Conservation (phyloP, 2,797 vertebrate species). For the Coranthus polyacanthus region DNA sequence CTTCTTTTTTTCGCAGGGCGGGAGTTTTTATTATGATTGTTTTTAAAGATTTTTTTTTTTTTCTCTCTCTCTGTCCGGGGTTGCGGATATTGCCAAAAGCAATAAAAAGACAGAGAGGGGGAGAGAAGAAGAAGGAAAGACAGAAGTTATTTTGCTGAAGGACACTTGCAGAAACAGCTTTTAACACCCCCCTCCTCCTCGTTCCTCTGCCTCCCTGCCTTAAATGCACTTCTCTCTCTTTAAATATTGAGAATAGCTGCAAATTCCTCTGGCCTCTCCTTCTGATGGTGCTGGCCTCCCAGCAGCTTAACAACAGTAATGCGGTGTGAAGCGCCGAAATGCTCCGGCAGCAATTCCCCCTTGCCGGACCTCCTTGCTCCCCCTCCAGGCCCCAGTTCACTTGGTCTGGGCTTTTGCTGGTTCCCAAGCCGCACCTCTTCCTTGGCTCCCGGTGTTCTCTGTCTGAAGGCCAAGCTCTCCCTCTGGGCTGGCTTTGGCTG, state of each 20-base stretch:
- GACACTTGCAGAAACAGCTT: slow-evolving; percentile 78
- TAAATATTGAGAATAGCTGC: slow-evolving; percentile 78
- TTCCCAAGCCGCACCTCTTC: slow-evolving; percentile 60
- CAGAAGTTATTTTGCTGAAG: slow-evolving; percentile 74
- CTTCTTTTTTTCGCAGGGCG: slow-evolving; percentile 49
- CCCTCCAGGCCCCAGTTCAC: slow-evolving; percentile 52
- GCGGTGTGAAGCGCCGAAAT: slow-evolving; percentile 33
- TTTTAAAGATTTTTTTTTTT: slow-evolving; percentile 69
- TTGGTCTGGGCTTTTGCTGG: slow-evolving; percentile 41
- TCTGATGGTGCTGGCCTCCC: slow-evolving; percentile 66
- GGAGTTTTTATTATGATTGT: slow-evolving; percentile 69
- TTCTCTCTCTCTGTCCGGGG: slow-evolving; percentile 21
- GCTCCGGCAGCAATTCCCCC: slow-evolving; percentile 40
- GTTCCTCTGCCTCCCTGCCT: slow-evolving; percentile 17
- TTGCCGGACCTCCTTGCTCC: slow-evolving; percentile 34
- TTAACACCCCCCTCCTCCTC: slow-evolving; percentile 54
- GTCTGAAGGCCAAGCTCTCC: slow-evolving; percentile 67
- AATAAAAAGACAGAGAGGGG: slow-evolving; percentile 11
- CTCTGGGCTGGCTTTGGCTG: slow-evolving; percentile 68
- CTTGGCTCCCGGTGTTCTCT: slow-evolving; percentile 31
- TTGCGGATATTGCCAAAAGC: slow-evolving; percentile 62
- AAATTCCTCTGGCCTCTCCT: slow-evolving; percentile 60
- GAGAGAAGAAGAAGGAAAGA: slow-evolving; percentile 19
- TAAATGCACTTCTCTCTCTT: slow-evolving; percentile 71
- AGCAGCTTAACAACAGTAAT: slow-evolving; percentile 41